Evolutionary conservation across 2,797 vertebrate species (phyloP).

Genomic region (Falco columbarius): DNA sequence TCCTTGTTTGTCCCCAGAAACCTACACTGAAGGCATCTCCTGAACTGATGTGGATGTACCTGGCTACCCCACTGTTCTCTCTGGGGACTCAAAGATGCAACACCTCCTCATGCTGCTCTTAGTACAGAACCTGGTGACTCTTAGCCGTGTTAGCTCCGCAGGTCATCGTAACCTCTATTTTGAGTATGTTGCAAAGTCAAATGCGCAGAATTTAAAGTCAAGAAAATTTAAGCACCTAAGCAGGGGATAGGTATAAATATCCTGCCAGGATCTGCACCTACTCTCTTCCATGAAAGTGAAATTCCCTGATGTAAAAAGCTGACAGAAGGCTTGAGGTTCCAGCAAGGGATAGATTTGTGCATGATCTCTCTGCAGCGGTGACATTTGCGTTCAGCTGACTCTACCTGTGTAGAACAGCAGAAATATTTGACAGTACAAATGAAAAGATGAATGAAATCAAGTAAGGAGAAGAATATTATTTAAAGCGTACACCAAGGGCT

Average conservation of each 20-base stretch:
- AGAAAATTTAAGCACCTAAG: not conserved
- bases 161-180: not conserved
- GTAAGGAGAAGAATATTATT: not conserved
- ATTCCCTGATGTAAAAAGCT: not conserved
- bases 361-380: not conserved
- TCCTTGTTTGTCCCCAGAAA: not conserved
- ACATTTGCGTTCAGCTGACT: not conserved
- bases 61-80: not conserved
- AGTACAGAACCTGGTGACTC: not conserved
- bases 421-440: not conserved
- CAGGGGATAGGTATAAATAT: not conserved
- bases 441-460: not conserved
- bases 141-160: rapidly evolving
- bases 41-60: not conserved
- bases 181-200: not conserved
- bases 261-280: not conserved
- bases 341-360: not conserved
- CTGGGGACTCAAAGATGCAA: not conserved
- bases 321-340: not conserved
- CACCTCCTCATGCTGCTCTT: not conserved
- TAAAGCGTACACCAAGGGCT: not conserved
- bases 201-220: not conserved
- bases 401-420: not conserved
- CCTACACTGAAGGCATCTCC: not conserved
- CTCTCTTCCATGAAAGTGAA: not conserved